Evolutionary conservation across 2,888 invertebrate genomes (phyloP), one percentile per base, ranked within the genome.

Genomic region (Drosophila anomelani): DNA sequence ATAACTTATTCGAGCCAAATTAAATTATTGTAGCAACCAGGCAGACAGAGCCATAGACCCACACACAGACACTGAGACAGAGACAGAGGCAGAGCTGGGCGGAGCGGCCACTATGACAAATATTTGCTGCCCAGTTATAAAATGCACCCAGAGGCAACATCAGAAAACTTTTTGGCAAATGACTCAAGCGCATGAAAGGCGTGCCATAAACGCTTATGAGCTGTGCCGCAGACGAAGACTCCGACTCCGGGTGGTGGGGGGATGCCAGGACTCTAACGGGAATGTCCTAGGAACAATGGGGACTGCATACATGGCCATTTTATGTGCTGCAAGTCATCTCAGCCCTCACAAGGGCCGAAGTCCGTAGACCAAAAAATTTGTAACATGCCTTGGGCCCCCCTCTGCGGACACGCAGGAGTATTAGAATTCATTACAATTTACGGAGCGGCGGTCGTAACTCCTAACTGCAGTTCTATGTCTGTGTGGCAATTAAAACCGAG

Each of bases 381-480:
- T 77, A 68, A 77, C 77, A 59, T 69, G 78, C 80, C 80, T 61
- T 59, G 69, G 82, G 81, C 76, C 61, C 34, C 38, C 41, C 49
- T 44, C 36, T 34, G 57, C 49, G 44, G 32, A 63, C 59, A 55
- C 46, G 62, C 59, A 74, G 56, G 69, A 75, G 81, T 80, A 82
- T 88, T 89, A 80, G 81, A 88, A 88, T 90, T 89, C 82, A 87
- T 88, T 85, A 85, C 81, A 86, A 88, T 86, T 88, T 83, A 79
- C 75, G 73, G 74, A 59, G 69, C 74, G 32, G 47, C 75, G 69
- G 73, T 76, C 71, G 82, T 80, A 73, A 77, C 73, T 83, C 72
- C 70, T 70, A 80, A 77, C 70, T 54, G 54, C 73, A 59, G 58
- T 64, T 60, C 53, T 54, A 56, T 63, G 68, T 75, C 72, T 69